Base-by-base conservation (phyloP, 2,113 vertebrate species). In the Pholis gunnellus region DNA sequence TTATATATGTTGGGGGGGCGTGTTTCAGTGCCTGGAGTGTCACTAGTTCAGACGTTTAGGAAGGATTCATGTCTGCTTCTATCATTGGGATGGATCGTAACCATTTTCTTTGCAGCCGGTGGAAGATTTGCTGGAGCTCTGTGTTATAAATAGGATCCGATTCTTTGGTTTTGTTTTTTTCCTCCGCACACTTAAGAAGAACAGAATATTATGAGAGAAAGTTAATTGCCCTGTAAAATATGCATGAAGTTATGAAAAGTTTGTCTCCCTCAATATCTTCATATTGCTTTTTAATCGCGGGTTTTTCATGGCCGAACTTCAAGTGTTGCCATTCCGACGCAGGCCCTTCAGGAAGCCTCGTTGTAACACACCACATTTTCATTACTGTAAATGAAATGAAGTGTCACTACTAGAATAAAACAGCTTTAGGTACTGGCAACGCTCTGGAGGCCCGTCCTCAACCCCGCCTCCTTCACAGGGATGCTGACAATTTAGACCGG, bases 361-460 rank as follows among this genome's bases (percentile, higher is more conserved):
- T 87, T 83, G 68, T 50, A 74, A 72, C 81, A 91, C 63, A 83
- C 87, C 85, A 83, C 75, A 73, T 57, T 93, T 92, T 94, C 86
- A 94, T 92, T 91, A 88, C 85, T 79, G 80, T 87, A 85, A 82
- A 82, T 86, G 72, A 90, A 93, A 92, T 92, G 77, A 93, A 94
- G 88, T 92, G 90, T 91, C 91, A 92, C 85, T 70, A 52, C 77
- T 73, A 69, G 85, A 91, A 90, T 81, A 90, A 91, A 92, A 91
- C 88, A 90, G 88, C 79, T 87, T 59, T 27, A 79, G 86, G 83
- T 88, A 65, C 63, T 63, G 64, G 75, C 52, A 79, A 83, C 80
- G 72, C 89, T 91, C 90, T 17, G 22, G 88, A 87, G 89, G 83
- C 59, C 59, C 80, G 11, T 75, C 56, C 59, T 76, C 75, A 67